Base-by-base conservation (phyloP, 2,797 vertebrate genomes). In the Sebastes minor region DNA sequence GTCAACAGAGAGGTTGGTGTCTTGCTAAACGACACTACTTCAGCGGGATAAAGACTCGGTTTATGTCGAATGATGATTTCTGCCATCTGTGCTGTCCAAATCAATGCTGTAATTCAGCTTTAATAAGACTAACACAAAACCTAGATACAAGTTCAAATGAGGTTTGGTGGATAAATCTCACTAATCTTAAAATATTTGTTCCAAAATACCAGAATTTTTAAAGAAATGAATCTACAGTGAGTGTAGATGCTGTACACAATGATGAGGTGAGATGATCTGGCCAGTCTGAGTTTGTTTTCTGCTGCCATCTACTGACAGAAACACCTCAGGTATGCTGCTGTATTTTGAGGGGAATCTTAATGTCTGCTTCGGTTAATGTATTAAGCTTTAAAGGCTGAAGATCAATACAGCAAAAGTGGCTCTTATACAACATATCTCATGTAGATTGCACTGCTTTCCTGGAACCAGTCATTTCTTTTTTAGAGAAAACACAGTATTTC, bases 261-360 rank as follows among this genome's bases (percentile, higher is more conserved):
- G 35, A 49, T 20, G 27, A 30, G 55, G 22, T 64, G 42, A 69
- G 53, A 25, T 23, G 33, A 74, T 71, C n/a, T 23, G 33, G 18
- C 23, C 63, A n/a, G 30, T 62, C 60, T 22, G 70, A 63, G n/a
- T 85, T 74, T 86, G 90, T 80, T 93, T 86, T 90, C 72, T 93
- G 89, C 91, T 92, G 92, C 93, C 93, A 92, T 87, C 93, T 95
- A 84, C 89, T 94, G 93, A 82, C 91, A 71, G 68, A 83, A 88
- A 76, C 38, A 65, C 20, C 25, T 84, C 69, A 71, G 68, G 76
- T 74, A 0, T 30, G 27, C 22, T 30, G 27, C 25, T 11, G 32
- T n/a, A 52, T 55, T 18, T 30, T 14, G 8, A 66, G 18, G 35
- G 56, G 76, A 53, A 83, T 13, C n/a, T 25, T 8, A 0, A 73